A percentile compares a stretch with the other conserved stretches of the same genome.
phyloP scores from a whole-genome alignment of 2,888 invertebrate genomes.

The Cataglyphis altisquamis region DNA sequence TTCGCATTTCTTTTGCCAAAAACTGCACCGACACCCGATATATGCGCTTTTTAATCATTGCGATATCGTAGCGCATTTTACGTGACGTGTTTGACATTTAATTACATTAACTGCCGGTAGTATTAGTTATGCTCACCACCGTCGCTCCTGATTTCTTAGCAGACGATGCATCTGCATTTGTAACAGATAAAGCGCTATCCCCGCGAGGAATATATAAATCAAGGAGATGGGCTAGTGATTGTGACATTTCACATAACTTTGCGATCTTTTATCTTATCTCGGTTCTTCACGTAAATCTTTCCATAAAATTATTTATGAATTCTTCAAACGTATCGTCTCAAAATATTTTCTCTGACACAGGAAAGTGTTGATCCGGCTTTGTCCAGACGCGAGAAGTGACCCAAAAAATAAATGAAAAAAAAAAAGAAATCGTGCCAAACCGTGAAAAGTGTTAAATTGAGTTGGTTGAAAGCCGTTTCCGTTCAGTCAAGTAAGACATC shows the following conservation, averaged over 20 bases:
- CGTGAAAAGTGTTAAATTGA: slow-evolving; percentile 18
- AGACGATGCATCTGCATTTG: background rate
- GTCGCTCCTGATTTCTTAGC: slow-evolving; percentile 17
- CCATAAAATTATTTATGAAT: background rate
- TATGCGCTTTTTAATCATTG: background rate
- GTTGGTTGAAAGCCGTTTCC: slow-evolving; percentile 6
- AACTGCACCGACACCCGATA: slow-evolving; percentile 30
- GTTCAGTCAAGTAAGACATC: slow-evolving; percentile 33
- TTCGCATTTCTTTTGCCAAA: background rate
- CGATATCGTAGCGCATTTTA: background rate
- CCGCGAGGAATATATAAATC: background rate
- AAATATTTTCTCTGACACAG: background rate
- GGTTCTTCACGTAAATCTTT: background rate
- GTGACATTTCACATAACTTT: background rate
- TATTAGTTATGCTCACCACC: slow-evolving; percentile 34
- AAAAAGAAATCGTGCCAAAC: background rate
- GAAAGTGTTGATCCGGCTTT: background rate
- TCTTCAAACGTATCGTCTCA: background rate
- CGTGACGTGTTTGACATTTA: slow-evolving; percentile 46
- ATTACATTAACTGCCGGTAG: slow-evolving; percentile 19
- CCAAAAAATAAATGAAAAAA: background rate
- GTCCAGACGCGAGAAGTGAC: background rate
- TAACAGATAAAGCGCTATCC: background rate
- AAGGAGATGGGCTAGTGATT: background rate
- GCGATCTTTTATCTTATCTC: background rate